A percentile compares a stretch with the other conserved stretches of the same genome.
Evolutionary conservation across 2,888 invertebrate genomes (phyloP).

Genomic region (Cephus spinipes): DNA sequence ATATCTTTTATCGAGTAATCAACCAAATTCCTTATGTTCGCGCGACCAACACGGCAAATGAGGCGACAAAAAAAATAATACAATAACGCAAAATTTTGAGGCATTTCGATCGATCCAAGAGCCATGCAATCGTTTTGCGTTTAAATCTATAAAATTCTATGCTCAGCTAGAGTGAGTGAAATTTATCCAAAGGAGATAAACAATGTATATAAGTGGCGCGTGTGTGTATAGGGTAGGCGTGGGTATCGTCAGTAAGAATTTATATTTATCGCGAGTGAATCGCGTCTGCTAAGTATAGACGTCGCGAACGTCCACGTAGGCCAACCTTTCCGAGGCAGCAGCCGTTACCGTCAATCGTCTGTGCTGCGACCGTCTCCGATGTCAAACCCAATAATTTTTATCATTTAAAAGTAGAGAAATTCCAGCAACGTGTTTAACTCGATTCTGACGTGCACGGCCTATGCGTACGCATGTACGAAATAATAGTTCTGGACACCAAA

Average conservation of each 20-base stretch:
- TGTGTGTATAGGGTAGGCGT: background rate
- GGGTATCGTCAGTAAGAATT: slow-evolving; percentile 11
- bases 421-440: too few relatives aligned
- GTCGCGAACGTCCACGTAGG: slow-evolving; percentile 29
- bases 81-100: too few relatives aligned
- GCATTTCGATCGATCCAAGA: too few relatives aligned
- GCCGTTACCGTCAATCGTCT: background rate
- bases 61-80: too few relatives aligned
- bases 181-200: background rate
- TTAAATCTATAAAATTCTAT: too few relatives aligned
- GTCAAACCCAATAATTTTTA: slow-evolving; percentile 35
- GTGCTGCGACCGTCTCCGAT: slow-evolving; percentile 38
- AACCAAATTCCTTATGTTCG: too few relatives aligned
- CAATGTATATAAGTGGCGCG: background rate
- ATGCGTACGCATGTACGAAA: too few relatives aligned
- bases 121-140: too few relatives aligned
- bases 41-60: too few relatives aligned
- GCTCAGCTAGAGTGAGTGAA: too few relatives aligned
- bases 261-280: slow-evolving; percentile 38
- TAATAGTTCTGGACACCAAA: too few relatives aligned
- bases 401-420: slow-evolving; percentile 40
- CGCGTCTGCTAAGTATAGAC: slow-evolving; percentile 44
- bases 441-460: too few relatives aligned
- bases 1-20: background rate
- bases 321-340: background rate